Evolutionary conservation across 2,888 invertebrate genomes (phyloP).

Genomic region (Caenorhabditis imperialis): DNA sequence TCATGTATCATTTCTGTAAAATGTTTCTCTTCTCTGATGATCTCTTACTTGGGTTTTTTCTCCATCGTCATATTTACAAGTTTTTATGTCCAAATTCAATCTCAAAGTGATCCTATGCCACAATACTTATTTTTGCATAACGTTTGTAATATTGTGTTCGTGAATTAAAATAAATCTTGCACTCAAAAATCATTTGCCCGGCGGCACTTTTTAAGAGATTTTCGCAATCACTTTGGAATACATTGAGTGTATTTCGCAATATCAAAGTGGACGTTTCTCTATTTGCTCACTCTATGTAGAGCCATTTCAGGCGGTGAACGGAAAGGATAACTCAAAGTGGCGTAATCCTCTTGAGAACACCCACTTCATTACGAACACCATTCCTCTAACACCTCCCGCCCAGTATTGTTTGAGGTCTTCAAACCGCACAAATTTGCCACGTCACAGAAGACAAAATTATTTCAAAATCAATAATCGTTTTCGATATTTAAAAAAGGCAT

Average conservation of each 20-base stretch:
- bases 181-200: too few relatives aligned
- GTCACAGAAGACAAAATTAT: too few relatives aligned
- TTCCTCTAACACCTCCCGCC: conserved; percentile 45
- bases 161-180: too few relatives aligned
- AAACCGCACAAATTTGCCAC: neutral
- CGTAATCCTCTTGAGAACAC: conserved; percentile 61
- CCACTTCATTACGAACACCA: conserved; percentile 54
- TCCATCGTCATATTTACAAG: neutral
- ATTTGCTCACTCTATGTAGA: conserved; percentile 52
- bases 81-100: neutral
- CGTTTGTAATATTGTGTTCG: too few relatives aligned
- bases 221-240: conserved; percentile 3
- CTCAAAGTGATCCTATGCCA: too few relatives aligned
- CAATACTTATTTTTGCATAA: too few relatives aligned
- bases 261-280: conserved; percentile 5
- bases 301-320: conserved; percentile 33
- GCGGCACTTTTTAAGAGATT: too few relatives aligned
- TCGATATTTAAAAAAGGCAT: too few relatives aligned
- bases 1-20: too few relatives aligned
- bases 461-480: too few relatives aligned
- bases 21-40: too few relatives aligned
- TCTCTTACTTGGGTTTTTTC: neutral
- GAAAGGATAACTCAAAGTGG: conserved; percentile 45
- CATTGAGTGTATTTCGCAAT: conserved; percentile 15
- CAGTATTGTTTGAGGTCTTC: conserved; percentile 25